A percentile compares a stretch with the other conserved stretches of the same genome.
These are phyloP conservation scores for Symphodus melops DNA, from an alignment of 2,113 vertebrate genomes.

Conservation along the genomic window DNA sequence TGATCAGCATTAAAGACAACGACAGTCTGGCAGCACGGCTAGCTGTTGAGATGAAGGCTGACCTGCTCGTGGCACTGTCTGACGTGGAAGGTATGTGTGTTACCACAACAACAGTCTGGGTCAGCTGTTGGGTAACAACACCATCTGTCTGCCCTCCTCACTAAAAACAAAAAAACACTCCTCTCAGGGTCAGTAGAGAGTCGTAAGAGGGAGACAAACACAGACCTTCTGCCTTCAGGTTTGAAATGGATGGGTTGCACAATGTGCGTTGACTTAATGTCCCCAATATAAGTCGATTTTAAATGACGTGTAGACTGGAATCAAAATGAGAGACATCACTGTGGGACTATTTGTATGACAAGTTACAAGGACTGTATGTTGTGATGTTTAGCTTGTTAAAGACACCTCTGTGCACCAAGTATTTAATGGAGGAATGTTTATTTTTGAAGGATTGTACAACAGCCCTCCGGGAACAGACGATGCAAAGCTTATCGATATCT, in stretches of 20 bases:
- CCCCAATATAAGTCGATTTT: background rate
- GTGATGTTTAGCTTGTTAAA: background rate
- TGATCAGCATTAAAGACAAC: constrained; percentile 98
- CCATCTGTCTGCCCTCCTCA: constrained; percentile 61
- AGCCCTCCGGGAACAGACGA: constrained; percentile 96
- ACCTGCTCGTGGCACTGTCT: constrained; percentile 95
- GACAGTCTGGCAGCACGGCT: constrained; percentile 96
- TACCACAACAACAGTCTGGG: constrained; percentile 39
- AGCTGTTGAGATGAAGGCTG: constrained; percentile 97
- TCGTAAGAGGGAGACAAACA: constrained; percentile 55
- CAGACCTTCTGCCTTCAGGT: constrained; percentile 41
- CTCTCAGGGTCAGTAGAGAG: constrained; percentile 46
- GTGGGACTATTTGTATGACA: background rate
- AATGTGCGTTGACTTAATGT: background rate
- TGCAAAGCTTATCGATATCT: constrained; percentile 95
- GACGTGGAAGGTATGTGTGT: constrained; percentile 92
- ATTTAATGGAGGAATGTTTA: background rate
- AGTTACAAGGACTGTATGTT: background rate
- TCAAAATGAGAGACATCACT: background rate
- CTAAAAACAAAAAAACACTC: background rate
- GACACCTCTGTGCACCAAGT: too few relatives aligned
- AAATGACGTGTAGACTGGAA: background rate
- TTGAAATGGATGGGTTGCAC: constrained; percentile 39
- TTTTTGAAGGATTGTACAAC: constrained; percentile 91
- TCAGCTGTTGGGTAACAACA: constrained; percentile 62